These are phyloP conservation scores for Philereme transversata DNA, from an alignment of 2,888 invertebrate genomes.

Conservation along the genomic window DNA sequence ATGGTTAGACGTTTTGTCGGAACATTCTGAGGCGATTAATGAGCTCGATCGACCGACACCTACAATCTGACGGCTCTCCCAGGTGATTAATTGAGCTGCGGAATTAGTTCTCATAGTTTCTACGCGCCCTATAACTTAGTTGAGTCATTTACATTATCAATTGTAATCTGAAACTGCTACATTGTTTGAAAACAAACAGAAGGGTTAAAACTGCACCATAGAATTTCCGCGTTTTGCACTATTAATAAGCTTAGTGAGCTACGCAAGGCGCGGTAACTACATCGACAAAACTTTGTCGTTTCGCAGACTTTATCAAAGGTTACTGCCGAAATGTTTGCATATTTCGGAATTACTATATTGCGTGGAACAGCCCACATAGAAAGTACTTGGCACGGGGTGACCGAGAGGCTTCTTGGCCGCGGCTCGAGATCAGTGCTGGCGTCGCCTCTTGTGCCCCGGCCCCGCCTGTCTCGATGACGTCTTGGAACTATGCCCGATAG, in stretches of 20 bases:
- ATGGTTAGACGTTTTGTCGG: conserved; percentile 24
- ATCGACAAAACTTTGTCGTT: conserved; percentile 10
- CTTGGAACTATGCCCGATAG: conserved; percentile 76
- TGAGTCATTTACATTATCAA: conserved; percentile 18
- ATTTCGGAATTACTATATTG: conserved; percentile 41
- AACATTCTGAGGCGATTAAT: conserved; percentile 43
- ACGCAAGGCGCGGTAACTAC: conserved; percentile 18
- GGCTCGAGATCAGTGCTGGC: conserved; percentile 53
- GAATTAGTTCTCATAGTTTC: conserved; percentile 41
- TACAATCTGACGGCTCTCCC: conserved; percentile 40
- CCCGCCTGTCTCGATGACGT: conserved; percentile 56
- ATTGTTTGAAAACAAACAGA: conserved; percentile 11
- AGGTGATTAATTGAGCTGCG: conserved; percentile 45
- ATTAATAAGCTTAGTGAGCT: conserved; percentile 14
- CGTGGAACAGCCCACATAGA: conserved; percentile 28
- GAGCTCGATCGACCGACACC: conserved; percentile 43
- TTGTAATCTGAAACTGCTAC: conserved; percentile 9
- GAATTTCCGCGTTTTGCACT: conserved; percentile 7
- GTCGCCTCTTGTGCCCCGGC: conserved; percentile 45
- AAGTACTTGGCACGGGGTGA: conserved; percentile 60
- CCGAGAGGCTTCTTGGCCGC: conserved; percentile 58
- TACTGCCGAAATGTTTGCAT: conserved; percentile 34
- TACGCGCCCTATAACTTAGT: conserved; percentile 37
- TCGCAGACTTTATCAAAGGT: conserved; percentile 4
- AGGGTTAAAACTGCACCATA: conserved; percentile 9